Conservation (phyloP, 2,888 invertebrate species). For the Chrysolina americana region DNA sequence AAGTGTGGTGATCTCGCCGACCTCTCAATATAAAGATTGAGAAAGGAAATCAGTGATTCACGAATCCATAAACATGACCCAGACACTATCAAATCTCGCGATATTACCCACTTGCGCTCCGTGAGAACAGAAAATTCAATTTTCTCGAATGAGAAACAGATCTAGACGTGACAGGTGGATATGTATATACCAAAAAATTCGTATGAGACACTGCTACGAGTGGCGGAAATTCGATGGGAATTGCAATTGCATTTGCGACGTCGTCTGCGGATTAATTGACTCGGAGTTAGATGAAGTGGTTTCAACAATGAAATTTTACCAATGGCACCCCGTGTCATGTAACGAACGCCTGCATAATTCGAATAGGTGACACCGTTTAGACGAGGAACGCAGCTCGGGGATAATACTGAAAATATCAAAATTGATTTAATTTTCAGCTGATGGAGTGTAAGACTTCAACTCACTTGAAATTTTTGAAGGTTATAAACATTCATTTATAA, state of each 20-base stretch:
- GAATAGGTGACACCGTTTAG: constrained; percentile 25
- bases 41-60: constrained; percentile 14
- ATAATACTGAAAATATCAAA: too few species aligned
- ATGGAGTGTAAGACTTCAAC: too few species aligned
- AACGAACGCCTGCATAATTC: constrained; percentile 30
- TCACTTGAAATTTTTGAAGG: too few species aligned
- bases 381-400: not conserved
- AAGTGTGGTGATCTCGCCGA: too few species aligned
- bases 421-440: too few species aligned
- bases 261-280: constrained; percentile 25
- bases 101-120: constrained; percentile 33
- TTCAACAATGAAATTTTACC: constrained; percentile 33
- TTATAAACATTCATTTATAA: too few species aligned
- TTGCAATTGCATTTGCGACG: constrained; percentile 22
- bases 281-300: constrained; percentile 31
- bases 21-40: too few species aligned
- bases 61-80: constrained; percentile 39
- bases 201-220: constrained; percentile 24
- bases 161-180: constrained; percentile 33
- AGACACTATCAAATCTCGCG: constrained; percentile 40
- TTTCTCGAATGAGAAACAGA: constrained; percentile 39
- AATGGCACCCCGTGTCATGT: constrained; percentile 26
- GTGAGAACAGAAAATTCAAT: constrained; percentile 39
- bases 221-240: constrained; percentile 24
- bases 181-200: constrained; percentile 32